These are phyloP conservation scores for Chesias legatella DNA, from an alignment of 2,888 invertebrate species.

Conservation along the genomic window DNA sequence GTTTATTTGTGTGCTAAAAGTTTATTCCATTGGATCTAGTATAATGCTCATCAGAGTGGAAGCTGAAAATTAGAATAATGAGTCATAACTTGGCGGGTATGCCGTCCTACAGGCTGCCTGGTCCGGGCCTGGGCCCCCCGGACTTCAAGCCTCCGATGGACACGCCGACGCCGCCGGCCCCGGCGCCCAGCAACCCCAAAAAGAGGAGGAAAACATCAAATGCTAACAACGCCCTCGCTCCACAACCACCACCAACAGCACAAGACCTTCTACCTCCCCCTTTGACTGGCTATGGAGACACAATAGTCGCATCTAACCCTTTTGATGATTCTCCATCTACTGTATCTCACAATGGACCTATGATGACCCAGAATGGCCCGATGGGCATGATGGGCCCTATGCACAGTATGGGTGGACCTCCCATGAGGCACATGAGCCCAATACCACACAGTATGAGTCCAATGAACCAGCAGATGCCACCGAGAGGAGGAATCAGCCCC, in stretches of 20 bases:
- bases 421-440: slow-evolving; percentile 84
- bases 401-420: slow-evolving; percentile 82
- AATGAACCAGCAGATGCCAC: slow-evolving; percentile 83
- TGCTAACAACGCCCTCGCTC: slow-evolving; percentile 83
- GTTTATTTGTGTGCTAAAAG: slow-evolving; percentile 50
- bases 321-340: slow-evolving; percentile 93
- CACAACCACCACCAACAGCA: slow-evolving; percentile 85
- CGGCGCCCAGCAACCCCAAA: slow-evolving; percentile 91
- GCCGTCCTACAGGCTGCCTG: slow-evolving; percentile 89
- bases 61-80: slow-evolving; percentile 77
- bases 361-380: slow-evolving; percentile 83
- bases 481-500: slow-evolving; percentile 82
- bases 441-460: slow-evolving; percentile 81
- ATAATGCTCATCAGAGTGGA: slow-evolving; percentile 66
- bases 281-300: slow-evolving; percentile 94
- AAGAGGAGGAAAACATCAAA: slow-evolving; percentile 91
- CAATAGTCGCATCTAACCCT: slow-evolving; percentile 96
- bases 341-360: slow-evolving; percentile 80
- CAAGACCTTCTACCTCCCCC: slow-evolving; percentile 92
- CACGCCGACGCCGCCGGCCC: slow-evolving; percentile 84
- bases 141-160: slow-evolving; percentile 88
- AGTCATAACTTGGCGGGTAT: slow-evolving; percentile 91
- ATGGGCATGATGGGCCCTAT: slow-evolving; percentile 84
- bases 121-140: slow-evolving; percentile 85
- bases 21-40: slow-evolving; percentile 35